These are phyloP conservation scores for Bombus pyrosoma DNA, from an alignment of 1,140 invertebrate genomes.

Conservation along the genomic window DNA sequence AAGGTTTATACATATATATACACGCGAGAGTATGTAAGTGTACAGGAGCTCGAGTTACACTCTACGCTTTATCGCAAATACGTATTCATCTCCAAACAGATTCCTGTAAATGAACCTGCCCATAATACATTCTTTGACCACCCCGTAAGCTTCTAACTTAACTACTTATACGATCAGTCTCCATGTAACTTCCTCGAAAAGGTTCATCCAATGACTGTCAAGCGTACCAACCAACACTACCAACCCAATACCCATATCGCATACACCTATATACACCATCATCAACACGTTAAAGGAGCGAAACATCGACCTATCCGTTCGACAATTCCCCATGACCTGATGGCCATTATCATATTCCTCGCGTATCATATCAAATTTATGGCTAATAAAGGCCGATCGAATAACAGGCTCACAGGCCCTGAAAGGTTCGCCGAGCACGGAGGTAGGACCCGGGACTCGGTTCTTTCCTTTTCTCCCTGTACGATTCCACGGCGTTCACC, in stretches of 20 bases:
- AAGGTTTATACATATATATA: no score
- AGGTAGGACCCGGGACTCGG: neutral
- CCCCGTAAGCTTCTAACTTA: neutral
- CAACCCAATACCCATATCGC: neutral
- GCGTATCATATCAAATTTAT: slow-evolving; percentile 72
- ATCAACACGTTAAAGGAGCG: neutral
- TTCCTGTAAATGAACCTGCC: neutral
- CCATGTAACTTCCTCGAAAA: neutral
- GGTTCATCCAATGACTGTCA: neutral
- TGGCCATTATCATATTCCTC: slow-evolving; percentile 71
- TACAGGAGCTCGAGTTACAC: no score
- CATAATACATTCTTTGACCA: neutral
- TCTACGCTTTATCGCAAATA: no score
- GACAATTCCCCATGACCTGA: slow-evolving; percentile 50
- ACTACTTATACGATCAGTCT: neutral
- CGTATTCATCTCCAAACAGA: neutral
- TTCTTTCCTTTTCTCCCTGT: slow-evolving; percentile 14
- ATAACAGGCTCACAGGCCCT: slow-evolving; percentile 60
- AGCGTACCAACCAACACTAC: neutral
- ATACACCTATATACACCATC: neutral
- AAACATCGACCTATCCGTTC: neutral
- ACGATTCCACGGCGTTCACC: slow-evolving; percentile 40
- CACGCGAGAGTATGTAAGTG: no score
- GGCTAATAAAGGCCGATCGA: slow-evolving; percentile 71
- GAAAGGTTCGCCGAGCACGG: neutral